Evolutionary conservation across 2,797 vertebrate species (phyloP).

Genomic region (Hyperoplus lanceolatus): DNA sequence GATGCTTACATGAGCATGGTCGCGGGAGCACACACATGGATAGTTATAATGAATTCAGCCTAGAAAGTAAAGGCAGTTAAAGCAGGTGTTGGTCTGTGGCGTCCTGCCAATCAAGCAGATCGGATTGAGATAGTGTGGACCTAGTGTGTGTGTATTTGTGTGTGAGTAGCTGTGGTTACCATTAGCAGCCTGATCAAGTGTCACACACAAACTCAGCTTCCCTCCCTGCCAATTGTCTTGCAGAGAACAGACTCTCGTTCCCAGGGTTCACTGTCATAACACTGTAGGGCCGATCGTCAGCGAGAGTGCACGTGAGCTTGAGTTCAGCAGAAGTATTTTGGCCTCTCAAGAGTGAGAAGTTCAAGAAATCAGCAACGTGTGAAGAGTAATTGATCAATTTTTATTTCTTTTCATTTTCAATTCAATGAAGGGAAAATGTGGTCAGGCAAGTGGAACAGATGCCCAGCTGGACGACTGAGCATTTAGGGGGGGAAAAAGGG

Average conservation of each 20-base stretch:
- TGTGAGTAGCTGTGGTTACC: slow-evolving; percentile 60
- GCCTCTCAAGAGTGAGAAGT: slow-evolving; percentile 14
- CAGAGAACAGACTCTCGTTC: slow-evolving; percentile 63
- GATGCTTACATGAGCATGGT: slow-evolving; percentile 50
- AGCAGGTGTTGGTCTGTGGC: slow-evolving; percentile 80
- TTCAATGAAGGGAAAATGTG: slow-evolving; percentile 37
- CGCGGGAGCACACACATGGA: slow-evolving; percentile 13
- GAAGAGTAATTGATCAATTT: slow-evolving; percentile 43
- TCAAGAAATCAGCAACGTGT: slow-evolving; percentile 17
- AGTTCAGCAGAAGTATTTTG: slow-evolving; percentile 1
- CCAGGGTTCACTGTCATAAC: slow-evolving; percentile 57
- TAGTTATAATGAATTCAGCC: slow-evolving; percentile 67
- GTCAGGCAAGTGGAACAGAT: slow-evolving; percentile 32
- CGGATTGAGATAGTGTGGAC: slow-evolving; percentile 53
- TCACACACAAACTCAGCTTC: slow-evolving; percentile 64
- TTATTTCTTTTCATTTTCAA: slow-evolving; percentile 25
- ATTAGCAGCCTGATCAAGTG: slow-evolving; percentile 70
- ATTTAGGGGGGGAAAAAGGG: slow-evolving; percentile 24
- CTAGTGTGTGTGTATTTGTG: slow-evolving; percentile 33
- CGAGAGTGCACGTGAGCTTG: neutral
- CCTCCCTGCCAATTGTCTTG: slow-evolving; percentile 59
- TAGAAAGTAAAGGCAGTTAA: slow-evolving; percentile 61
- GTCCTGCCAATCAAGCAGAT: slow-evolving; percentile 69
- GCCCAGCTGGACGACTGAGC: slow-evolving; percentile 27
- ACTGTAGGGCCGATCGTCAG: slow-evolving; percentile 8